These are phyloP conservation scores for Ranitomeya imitator DNA, from an alignment of 2,113 vertebrate species.

Conservation along the genomic window DNA sequence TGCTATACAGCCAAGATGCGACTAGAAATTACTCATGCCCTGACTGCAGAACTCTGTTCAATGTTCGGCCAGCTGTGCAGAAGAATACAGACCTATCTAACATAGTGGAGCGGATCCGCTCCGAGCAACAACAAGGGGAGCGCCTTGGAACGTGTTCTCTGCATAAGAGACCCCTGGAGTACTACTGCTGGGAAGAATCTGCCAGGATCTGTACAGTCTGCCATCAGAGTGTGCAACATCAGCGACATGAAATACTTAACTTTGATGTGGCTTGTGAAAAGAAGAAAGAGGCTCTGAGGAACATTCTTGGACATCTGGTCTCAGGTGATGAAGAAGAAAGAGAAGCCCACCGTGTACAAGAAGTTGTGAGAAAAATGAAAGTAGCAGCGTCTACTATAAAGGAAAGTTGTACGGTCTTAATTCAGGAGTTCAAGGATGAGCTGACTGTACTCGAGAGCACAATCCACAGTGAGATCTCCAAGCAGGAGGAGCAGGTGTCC, in stretches of 20 bases:
- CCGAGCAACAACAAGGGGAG: not conserved
- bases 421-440: too few species aligned
- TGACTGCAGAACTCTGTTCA: not conserved
- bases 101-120: not conserved
- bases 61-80: not conserved
- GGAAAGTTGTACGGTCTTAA: too few species aligned
- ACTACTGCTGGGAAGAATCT: constrained; percentile 3
- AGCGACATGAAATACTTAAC: not conserved
- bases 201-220: not conserved
- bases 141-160: not conserved
- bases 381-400: too few species aligned
- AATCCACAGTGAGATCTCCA: too few species aligned
- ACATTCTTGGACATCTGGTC: too few species aligned
- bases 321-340: too few species aligned
- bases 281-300: not conserved
- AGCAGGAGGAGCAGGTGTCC: not conserved
- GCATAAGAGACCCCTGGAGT: not conserved
- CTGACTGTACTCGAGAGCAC: too few species aligned
- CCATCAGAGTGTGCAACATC: not conserved
- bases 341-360: too few species aligned
- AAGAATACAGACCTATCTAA: not conserved
- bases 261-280: not conserved
- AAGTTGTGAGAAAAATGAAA: too few species aligned
- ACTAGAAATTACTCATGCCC: not conserved
- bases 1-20: not conserved